Base-by-base conservation (phyloP, 2,797 vertebrate species). In the Clamator glandarius region DNA sequence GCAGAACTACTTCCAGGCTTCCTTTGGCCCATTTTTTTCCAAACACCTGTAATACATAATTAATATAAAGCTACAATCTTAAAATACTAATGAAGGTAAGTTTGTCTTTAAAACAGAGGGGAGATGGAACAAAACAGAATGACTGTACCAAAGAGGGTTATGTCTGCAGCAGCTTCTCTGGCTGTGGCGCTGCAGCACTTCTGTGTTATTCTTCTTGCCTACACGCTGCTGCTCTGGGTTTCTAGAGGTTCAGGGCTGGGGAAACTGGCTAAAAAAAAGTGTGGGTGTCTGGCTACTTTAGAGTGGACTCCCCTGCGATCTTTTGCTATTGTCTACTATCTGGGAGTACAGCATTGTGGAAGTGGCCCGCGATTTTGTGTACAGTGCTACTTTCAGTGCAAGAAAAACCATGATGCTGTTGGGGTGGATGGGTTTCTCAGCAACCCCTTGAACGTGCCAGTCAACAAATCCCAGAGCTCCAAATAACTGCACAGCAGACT, bases 391-490 rank as follows among this genome's bases (percentile, higher is more conserved):
- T 68, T 70, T 52, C 4, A 2, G 39, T 66, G 51, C 55, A 31
- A 25, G 35, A 62, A 64, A 20, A 80, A 12, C 14, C 35, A 2
- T 39, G 8, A 0, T 0, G 0, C 6, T 76, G 13, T 8, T 42
- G 46, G 21, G 55, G 36, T 0, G 28, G 7, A 12, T 33, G 73
- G 10, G 54, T 90, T 93, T 90, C 81, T 90, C 52, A 21, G 78
- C 78, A 94, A 54, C 55, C 29, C 23, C 25, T 31, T 58, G 26
- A 44, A 73, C 4, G 1, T 12, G 33, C 52, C 0, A 8, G 35
- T 48, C 63, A 57, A 8, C 50, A 51, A 54, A 61, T 72, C 42
- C 61, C 12, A 2, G 44, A 23, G 23, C 52, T 87, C 67, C 31
- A 14, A 44, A 41, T 24, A 59, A 57, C 85, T 89, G 79, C 84